A percentile compares a stretch with the other conserved stretches of the same genome.
Conservation (phyloP, 2,113 vertebrate genomes). For the Tragelaphus scriptus region DNA sequence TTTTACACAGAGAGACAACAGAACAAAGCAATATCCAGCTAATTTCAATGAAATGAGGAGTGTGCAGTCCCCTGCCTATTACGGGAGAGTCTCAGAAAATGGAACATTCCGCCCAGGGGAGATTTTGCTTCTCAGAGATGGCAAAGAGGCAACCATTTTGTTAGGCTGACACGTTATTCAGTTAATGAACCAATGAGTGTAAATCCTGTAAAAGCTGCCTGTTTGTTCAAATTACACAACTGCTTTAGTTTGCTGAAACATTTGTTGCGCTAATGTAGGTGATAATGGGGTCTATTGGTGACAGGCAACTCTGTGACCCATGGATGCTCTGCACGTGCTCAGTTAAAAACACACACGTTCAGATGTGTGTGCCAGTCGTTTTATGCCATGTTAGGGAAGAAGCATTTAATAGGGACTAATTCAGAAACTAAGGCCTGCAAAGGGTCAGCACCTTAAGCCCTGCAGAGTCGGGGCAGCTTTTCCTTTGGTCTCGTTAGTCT, state of each 20-base stretch:
- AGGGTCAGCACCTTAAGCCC: neutral
- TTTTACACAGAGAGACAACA: neutral
- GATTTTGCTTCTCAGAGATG: neutral
- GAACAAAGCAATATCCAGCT: neutral
- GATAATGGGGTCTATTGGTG: neutral
- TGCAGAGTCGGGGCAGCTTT: neutral
- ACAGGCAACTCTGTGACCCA: neutral
- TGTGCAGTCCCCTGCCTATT: neutral
- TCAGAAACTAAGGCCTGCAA: neutral
- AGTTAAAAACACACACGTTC: neutral
- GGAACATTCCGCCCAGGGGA: neutral
- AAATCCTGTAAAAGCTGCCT: conserved; percentile 38
- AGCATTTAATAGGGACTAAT: neutral
- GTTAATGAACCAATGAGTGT: conserved; percentile 32
- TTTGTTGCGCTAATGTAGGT: conserved; percentile 19
- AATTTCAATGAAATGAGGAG: neutral
- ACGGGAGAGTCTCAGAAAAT: neutral
- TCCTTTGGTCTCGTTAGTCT: neutral
- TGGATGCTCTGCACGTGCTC: accelerated
- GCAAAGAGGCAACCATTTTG: conserved; percentile 39
- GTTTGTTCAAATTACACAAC: conserved; percentile 20
- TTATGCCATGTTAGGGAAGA: neutral
- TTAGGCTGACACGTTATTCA: conserved; percentile 60
- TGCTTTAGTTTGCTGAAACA: neutral
- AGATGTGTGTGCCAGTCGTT: neutral